phyloP scores from a whole-genome alignment of 1,140 invertebrate genomes.

The Brachystomella parvula region DNA sequence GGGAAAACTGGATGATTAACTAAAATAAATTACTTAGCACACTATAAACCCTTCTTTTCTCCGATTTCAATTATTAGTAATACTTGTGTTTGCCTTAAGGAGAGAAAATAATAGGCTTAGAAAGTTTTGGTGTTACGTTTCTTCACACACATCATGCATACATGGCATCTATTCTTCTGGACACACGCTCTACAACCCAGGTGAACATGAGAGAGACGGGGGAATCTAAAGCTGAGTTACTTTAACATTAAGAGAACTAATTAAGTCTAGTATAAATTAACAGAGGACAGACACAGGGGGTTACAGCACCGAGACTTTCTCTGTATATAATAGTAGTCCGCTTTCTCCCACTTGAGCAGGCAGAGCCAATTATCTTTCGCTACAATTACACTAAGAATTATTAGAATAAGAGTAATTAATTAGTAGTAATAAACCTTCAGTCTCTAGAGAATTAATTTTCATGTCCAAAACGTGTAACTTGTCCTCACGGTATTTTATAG shows the following conservation, averaged over 20 bases:
- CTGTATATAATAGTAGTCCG: too few species aligned
- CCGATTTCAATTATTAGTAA: not conserved
- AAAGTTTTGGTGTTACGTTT: not conserved
- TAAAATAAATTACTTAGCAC: conserved; percentile 12
- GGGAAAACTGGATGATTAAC: not conserved
- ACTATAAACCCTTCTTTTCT: not conserved
- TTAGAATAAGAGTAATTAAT: not conserved
- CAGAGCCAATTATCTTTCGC: conserved; percentile 5
- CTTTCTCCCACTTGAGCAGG: not conserved
- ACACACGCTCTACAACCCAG: not conserved
- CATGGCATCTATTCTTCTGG: not conserved
- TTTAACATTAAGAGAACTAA: not conserved
- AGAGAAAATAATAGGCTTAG: not conserved
- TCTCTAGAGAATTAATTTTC: not conserved
- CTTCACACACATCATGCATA: not conserved
- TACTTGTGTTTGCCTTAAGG: too few species aligned
- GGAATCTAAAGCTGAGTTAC: not conserved
- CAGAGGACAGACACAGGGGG: not conserved
- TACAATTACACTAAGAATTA: not conserved
- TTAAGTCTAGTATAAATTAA: not conserved
- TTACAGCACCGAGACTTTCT: conserved; percentile 6
- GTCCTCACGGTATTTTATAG: not conserved
- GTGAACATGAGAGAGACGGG: not conserved
- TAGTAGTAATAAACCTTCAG: conserved; percentile 1
- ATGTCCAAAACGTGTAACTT: not conserved